Base-by-base conservation (phyloP, 2,113 vertebrate genomes). In the Ivindomyrus marchei region DNA sequence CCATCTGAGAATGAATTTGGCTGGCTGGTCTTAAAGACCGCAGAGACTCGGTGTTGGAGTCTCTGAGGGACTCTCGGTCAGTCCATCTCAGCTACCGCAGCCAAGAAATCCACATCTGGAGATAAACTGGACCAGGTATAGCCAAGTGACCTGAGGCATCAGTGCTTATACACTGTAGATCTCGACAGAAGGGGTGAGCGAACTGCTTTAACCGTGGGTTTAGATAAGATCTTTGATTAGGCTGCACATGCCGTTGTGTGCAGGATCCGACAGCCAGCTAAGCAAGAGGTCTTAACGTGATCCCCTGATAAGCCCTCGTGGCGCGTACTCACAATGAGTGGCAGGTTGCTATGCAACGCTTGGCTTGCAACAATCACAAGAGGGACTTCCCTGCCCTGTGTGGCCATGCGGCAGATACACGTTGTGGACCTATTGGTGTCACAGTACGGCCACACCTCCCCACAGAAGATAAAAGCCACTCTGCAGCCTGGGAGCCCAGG, bases 281-380 rank as follows among this genome's bases (percentile, higher is more conserved):
- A 66, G 85, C 56, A 74, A 74, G 39, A 87, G 85, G 84, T 90
- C 85, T 88, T 90, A 90, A 90, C 70, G 85, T 74, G 89, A 90
- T 90, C 56, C 62, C 89, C 85, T 70, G 85, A 87, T 88, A 87
- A 90, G 58, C 53, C 47, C 62, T 46, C 21, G 9, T 49, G 70
- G 24, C 17, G 9, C 85, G 85, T 66, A 17, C 56, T 88, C 50
- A 27, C 66, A 42, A 39, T 49, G 31, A 87, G 85, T 6, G 27
- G 49, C 50, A 42, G 85, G 89, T 90, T 90, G 89, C 89, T 88
- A 90, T 90, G 89, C 89, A 77, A 90, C 89, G 56, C 85, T 90
- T 42, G 27, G 85, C 89, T 77, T 4, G 27, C 85, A 36, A 87
- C 47, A 36, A 21, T 87, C 85, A 19, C 27, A 36, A 39, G 49